phyloP scores from a whole-genome alignment of 2,888 invertebrate species.

The Strigamia transsilvanica region DNA sequence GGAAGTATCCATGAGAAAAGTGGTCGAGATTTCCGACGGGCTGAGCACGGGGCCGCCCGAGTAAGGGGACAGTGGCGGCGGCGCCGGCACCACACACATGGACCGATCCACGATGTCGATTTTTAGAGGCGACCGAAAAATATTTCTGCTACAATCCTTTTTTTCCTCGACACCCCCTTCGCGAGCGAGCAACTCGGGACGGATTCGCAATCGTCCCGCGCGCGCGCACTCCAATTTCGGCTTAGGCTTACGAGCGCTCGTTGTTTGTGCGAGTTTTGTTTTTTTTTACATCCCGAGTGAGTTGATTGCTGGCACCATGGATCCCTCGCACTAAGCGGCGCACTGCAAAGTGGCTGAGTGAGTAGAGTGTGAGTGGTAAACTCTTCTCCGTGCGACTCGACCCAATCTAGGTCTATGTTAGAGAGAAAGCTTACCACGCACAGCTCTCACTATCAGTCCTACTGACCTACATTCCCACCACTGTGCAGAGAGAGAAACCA shows the following conservation, averaged over 20 bases:
- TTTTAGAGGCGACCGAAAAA: neutral
- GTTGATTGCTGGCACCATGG: neutral
- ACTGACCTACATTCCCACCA: conserved; percentile 56
- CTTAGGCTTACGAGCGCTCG: neutral
- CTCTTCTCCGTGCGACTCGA: conserved; percentile 52
- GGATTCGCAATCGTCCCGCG: neutral
- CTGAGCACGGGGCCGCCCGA: conserved; percentile 54
- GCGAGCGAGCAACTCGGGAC: neutral
- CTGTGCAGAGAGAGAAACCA: conserved; percentile 22
- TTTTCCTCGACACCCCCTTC: too few species aligned
- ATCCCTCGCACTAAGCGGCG: neutral
- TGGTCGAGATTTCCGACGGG: conserved; percentile 52
- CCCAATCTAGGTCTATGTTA: conserved; percentile 57
- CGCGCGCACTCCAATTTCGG: neutral
- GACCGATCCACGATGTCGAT: conserved; percentile 5
- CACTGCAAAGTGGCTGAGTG: conserved; percentile 35
- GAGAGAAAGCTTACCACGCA: conserved; percentile 54
- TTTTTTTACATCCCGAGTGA: neutral
- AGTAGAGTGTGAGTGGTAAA: conserved; percentile 49
- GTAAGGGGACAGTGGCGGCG: conserved; percentile 9
- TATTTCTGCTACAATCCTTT: neutral
- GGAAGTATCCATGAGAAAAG: conserved; percentile 55
- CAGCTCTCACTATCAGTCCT: conserved; percentile 52
- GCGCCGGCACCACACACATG: conserved; percentile 4
- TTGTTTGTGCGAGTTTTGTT: too few species aligned